Evolutionary conservation across 2,888 invertebrate genomes (phyloP).

Genomic region (Aleiodes leptofemur): DNA sequence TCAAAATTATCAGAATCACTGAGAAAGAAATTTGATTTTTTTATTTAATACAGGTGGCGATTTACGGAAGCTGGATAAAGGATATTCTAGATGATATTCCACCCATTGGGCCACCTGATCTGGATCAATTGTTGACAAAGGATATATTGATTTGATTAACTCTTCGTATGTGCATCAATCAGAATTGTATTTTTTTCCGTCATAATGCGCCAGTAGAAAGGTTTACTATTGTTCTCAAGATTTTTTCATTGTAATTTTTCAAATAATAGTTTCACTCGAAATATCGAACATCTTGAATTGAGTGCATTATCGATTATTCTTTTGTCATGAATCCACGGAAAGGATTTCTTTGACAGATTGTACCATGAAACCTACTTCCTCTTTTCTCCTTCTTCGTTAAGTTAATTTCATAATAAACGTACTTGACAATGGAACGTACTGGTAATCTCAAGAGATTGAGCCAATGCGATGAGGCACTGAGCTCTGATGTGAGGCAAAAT

Average conservation of each 20-base stretch:
- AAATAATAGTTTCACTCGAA: constrained; percentile 26
- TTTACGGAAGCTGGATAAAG: constrained; percentile 61
- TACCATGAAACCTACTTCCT: too few species aligned
- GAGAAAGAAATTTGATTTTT: not conserved
- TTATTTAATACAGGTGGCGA: constrained; percentile 56
- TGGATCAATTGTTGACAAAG: constrained; percentile 53
- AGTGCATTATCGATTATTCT: constrained; percentile 1
- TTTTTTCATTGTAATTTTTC: not conserved
- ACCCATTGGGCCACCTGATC: constrained; percentile 54
- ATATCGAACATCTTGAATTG: constrained; percentile 35
- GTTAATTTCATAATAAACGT: too few species aligned
- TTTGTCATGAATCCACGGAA: too few species aligned
- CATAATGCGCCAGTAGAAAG: too few species aligned
- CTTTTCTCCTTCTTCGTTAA: too few species aligned
- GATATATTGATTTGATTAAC: constrained; percentile 49
- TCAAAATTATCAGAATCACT: not conserved
- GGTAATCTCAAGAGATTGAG: too few species aligned
- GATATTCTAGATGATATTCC: constrained; percentile 54
- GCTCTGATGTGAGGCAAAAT: too few species aligned
- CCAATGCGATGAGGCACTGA: too few species aligned
- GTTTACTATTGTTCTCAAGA: too few species aligned
- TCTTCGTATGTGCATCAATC: too few species aligned
- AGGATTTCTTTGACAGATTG: too few species aligned
- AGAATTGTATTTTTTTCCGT: not conserved
- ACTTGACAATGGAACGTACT: too few species aligned